Conservation (phyloP, 1,140 invertebrate genomes). For the Temnothorax nylanderi region DNA sequence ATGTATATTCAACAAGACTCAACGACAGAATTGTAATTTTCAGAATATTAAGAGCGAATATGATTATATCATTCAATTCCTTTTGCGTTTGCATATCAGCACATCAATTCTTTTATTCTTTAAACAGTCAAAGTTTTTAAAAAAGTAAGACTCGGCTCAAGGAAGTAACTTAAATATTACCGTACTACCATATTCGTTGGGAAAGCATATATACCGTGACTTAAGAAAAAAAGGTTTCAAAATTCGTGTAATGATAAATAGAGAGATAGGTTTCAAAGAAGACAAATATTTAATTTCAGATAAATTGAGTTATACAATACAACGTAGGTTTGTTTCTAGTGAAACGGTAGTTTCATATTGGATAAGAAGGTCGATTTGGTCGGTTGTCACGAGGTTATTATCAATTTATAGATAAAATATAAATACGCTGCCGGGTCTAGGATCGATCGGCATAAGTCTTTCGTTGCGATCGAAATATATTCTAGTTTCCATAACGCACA, state of each 20-base stretch:
- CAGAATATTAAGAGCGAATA: not conserved
- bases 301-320: not conserved
- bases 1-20: conserved; percentile 38
- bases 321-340: not conserved
- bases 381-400: conserved; percentile 18
- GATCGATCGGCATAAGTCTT: conserved; percentile 51
- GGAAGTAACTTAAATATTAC: not conserved
- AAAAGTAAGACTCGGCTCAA: not conserved
- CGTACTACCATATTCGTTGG: not conserved
- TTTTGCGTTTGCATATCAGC: not conserved
- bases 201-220: not conserved
- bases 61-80: not conserved
- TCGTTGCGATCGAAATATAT: conserved; percentile 47
- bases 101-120: not conserved
- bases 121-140: not conserved
- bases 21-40: conserved; percentile 1
- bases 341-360: not conserved
- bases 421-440: not conserved
- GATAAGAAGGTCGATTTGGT: not conserved
- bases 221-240: not conserved
- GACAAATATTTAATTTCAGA: conserved; percentile 1
- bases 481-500: conserved; percentile 19
- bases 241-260: not conserved
- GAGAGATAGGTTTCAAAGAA: not conserved
- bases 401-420: conserved; percentile 55